Conservation (phyloP, 2,888 invertebrate genomes). For the Octodonta nipae region DNA sequence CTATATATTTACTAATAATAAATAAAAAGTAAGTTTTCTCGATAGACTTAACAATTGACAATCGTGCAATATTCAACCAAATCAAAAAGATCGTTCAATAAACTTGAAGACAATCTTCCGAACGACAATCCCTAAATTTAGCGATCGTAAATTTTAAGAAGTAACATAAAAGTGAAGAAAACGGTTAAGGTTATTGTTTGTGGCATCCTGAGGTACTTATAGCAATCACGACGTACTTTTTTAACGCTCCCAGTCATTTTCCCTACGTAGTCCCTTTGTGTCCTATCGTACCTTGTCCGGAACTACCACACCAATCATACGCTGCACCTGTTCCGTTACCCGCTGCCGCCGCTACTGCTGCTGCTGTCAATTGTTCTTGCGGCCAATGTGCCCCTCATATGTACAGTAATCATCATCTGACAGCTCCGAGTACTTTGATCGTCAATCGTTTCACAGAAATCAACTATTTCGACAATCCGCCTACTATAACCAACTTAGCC, state of each 20-base stretch:
- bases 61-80: conserved; percentile 32
- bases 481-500: conserved; percentile 20
- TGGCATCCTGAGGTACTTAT: too few relatives aligned
- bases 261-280: conserved; percentile 38
- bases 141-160: too few relatives aligned
- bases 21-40: conserved; percentile 1
- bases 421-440: conserved; percentile 32
- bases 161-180: background rate
- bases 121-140: conserved; percentile 18
- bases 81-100: conserved; percentile 14
- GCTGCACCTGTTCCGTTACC: conserved; percentile 26
- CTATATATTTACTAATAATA: conserved; percentile 8
- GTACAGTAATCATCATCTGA: conserved; percentile 24
- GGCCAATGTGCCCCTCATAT: conserved; percentile 45
- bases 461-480: conserved; percentile 36
- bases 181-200: too few relatives aligned
- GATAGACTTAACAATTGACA: conserved; percentile 18
- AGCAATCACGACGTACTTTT: conserved; percentile 38
- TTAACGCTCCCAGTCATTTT: conserved; percentile 36
- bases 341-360: conserved; percentile 35
- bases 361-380: conserved; percentile 42
- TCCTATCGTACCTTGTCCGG: conserved; percentile 30
- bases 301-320: conserved; percentile 29
- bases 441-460: conserved; percentile 38
- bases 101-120: conserved; percentile 11